Percentiles rank a stretch among this genome's conserved stretches.
Conservation (phyloP, 1,140 invertebrate species). For the Brachionus asplanchnoidis region DNA sequence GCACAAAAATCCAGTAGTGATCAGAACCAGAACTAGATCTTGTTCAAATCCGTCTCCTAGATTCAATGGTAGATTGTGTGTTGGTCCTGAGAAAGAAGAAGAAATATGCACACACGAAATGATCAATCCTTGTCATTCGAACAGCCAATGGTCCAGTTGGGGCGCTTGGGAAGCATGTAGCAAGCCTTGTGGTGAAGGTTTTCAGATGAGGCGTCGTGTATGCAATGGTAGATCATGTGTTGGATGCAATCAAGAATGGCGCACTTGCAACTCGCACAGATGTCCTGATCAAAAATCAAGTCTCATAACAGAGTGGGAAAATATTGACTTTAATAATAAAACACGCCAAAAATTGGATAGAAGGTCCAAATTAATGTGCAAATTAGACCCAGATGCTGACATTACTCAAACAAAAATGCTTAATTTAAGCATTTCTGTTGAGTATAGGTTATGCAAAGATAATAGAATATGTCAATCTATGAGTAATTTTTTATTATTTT, state of each 20-base stretch:
- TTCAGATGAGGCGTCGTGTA: conserved; percentile 3
- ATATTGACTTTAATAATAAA: background rate
- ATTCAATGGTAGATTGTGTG: conserved; percentile 27
- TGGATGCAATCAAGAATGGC: conserved; percentile 7
- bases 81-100: conserved; percentile 40
- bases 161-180: conserved; percentile 16
- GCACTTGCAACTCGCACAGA: background rate
- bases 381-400: background rate
- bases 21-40: conserved; percentile 18
- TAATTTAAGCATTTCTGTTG: background rate
- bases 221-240: conserved; percentile 21
- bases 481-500: background rate
- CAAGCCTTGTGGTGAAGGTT: conserved; percentile 4
- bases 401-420: background rate
- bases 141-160: conserved; percentile 2
- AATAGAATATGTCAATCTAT: background rate
- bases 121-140: conserved; percentile 1
- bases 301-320: background rate
- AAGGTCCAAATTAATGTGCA: background rate
- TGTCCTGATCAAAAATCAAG: background rate
- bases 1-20: background rate
- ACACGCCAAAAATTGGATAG: background rate
- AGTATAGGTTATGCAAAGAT: background rate
- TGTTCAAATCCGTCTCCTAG: conserved; percentile 22
- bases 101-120: conserved; percentile 18